These are phyloP conservation scores for Drosophila niveifrons DNA, from an alignment of 2,888 invertebrate species.

Conservation along the genomic window DNA sequence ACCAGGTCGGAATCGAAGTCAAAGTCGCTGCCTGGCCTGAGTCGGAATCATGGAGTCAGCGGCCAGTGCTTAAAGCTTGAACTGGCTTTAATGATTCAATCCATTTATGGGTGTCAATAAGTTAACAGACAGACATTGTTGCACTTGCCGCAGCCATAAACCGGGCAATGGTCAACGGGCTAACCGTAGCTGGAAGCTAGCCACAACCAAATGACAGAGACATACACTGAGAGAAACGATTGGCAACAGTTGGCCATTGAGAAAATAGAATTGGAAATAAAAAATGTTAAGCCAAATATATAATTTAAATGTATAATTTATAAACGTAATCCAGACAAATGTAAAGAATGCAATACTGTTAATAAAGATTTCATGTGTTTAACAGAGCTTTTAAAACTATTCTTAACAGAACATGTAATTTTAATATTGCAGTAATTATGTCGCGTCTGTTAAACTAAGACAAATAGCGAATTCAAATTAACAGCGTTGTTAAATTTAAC, in stretches of 20 bases:
- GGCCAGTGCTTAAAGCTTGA: slow-evolving; percentile 41
- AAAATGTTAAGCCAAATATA: no score
- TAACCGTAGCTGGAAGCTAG: slow-evolving; percentile 39
- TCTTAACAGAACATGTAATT: no score
- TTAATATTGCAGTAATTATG: no score
- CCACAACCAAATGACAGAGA: slow-evolving; percentile 13
- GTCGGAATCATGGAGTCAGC: slow-evolving; percentile 2
- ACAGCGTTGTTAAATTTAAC: no score
- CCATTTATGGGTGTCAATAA: slow-evolving; percentile 81
- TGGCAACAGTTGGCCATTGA: not conserved
- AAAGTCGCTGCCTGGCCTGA: not conserved
- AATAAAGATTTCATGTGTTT: no score
- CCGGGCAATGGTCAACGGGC: slow-evolving; percentile 38
- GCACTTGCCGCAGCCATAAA: slow-evolving; percentile 78
- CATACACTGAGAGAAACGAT: not conserved
- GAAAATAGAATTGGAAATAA: not conserved
- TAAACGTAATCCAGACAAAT: no score
- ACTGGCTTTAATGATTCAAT: slow-evolving; percentile 80
- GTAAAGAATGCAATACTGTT: no score
- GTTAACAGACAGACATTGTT: slow-evolving; percentile 80
- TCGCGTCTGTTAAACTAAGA: no score
- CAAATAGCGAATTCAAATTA: no score
- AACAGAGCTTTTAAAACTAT: no score
- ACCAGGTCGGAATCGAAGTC: slow-evolving; percentile 11
- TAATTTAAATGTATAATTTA: no score